Evolutionary conservation across 1,140 invertebrate genomes (phyloP).

Genomic region (Bombus turneri): DNA sequence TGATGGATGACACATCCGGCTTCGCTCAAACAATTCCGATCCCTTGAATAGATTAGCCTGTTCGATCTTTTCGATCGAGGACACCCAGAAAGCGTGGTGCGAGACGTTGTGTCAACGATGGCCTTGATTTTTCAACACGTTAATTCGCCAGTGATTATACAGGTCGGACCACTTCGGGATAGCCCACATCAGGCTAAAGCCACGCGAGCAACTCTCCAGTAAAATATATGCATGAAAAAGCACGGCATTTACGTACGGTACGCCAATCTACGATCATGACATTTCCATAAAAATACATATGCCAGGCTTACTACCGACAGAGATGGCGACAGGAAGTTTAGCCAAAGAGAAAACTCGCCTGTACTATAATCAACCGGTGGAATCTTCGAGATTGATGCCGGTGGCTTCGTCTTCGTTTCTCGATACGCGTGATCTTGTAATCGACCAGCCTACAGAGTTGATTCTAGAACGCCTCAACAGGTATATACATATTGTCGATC

Average conservation of each 20-base stretch:
- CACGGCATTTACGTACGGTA: constrained; percentile 4
- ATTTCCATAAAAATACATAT: constrained; percentile 39
- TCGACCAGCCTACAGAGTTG: not conserved
- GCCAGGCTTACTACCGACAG: not conserved
- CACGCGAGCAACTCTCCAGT: no score
- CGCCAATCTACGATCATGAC: constrained; percentile 19
- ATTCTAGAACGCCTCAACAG: not conserved
- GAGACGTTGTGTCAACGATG: no score
- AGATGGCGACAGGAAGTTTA: constrained; percentile 15
- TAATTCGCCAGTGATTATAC: constrained; percentile 47
- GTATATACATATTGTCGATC: no score
- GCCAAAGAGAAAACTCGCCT: constrained; percentile 1
- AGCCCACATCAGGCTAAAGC: not conserved
- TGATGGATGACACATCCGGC: no score
- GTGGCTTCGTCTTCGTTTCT: not conserved
- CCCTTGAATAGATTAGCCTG: no score
- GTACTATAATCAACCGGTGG: constrained; percentile 1
- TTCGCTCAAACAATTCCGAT: no score
- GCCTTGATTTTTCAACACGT: no score
- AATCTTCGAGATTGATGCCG: constrained; percentile 18
- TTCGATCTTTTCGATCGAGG: no score
- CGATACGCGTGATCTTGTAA: not conserved
- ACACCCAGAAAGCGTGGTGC: no score
- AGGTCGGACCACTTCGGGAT: constrained; percentile 39
- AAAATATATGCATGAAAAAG: constrained; percentile 9